Evolutionary conservation across 2,888 invertebrate species (phyloP), one percentile per base, ranked within the genome.

Genomic region (Helleia helle): DNA sequence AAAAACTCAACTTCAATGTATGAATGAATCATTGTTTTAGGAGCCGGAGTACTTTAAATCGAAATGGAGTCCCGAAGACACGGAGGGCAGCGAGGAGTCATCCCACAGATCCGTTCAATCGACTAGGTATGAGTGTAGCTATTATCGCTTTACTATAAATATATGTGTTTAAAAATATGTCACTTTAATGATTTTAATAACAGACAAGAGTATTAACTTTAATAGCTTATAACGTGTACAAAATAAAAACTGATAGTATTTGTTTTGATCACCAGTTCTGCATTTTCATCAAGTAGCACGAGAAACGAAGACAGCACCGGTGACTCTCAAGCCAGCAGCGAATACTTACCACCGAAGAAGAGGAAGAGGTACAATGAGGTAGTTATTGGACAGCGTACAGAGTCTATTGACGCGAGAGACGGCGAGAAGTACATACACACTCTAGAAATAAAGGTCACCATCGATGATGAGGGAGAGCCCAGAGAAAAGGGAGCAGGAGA

Each of bases 1-100:
- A n/a, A n/a, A n/a, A n/a, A n/a, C n/a, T n/a, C n/a, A n/a, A n/a
- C n/a, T n/a, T n/a, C n/a, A n/a, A n/a, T n/a, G n/a, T n/a, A n/a
- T n/a, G n/a, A n/a, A n/a, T n/a, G n/a, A 6, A 24, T 24, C 18
- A 13, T 14, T 36, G n/a, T 28, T 3, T 0, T 46, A 73, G 72
- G 71, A 65, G 8, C 71, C 71, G 0, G 68, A 70, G 0, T 66
- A 64, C 44, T 72, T 60, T 48, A 63, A 51, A 29, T 36, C 26
- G 8, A 59, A 50, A 9, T 36, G 37, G 12, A 26, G 27, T 4
- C 8, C 27, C 1, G 49, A 46, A 3, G 40, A 38, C 11, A 11
- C n/a, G n/a, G 44, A 39, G n/a, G 38, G 11, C n/a, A 17, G 3
- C 17, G 38, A 30, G 9, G 38, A 17, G 26, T 27, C 7, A 6